Evolutionary conservation across 1,140 invertebrate genomes (phyloP), one percentile per base, ranked within the genome.

Genomic region (Mactra quadrangularis): DNA sequence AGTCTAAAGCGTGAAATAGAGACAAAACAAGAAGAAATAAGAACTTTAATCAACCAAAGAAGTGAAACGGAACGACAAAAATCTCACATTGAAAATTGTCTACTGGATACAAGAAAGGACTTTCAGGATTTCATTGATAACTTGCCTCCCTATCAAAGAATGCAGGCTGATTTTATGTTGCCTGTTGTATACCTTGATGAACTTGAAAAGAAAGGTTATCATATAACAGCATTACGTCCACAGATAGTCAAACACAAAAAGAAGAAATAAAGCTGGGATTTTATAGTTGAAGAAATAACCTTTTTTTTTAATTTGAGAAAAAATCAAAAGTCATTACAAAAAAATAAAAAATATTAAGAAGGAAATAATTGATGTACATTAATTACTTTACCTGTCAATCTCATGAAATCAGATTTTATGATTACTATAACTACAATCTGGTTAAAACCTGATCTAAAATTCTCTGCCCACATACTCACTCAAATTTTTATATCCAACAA

Each of bases 91-190:
- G 85, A 86, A 68, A 70, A 82, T 13, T 84, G 79, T 53, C 59
- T 89, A 15, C 9, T 75, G 11, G 85, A 85, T 50, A 84, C 85
- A 11, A 70, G 87, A 41, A 76, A 82, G 35, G 81, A 77, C 35
- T 89, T 87, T 50, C 88, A 89, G 38, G 84, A 88, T 52, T 89
- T 86, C 71, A 88, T 88, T 1, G 86, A 89, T 81, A 82, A 81
- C 52, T 35, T 88, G 15, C 75, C 82, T 31, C 55, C 70, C 0
- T 86, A 85, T 50, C 70, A 86, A 19, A 70, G 68, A 38, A 83
- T 86, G 25, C 81, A 88, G 62, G 81, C 85, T 17, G 88, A 88
- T 33, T 89, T 75, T 50, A 47, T 89, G 55, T 29, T 88, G 22
- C 71, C 83, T 27, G 53, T 72, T 41, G 70, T 87, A n/a, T 86